Evolutionary conservation across 2,797 vertebrate genomes (phyloP), one percentile per base, ranked within the genome.

Genomic region (Pseudochaenichthys georgianus): DNA sequence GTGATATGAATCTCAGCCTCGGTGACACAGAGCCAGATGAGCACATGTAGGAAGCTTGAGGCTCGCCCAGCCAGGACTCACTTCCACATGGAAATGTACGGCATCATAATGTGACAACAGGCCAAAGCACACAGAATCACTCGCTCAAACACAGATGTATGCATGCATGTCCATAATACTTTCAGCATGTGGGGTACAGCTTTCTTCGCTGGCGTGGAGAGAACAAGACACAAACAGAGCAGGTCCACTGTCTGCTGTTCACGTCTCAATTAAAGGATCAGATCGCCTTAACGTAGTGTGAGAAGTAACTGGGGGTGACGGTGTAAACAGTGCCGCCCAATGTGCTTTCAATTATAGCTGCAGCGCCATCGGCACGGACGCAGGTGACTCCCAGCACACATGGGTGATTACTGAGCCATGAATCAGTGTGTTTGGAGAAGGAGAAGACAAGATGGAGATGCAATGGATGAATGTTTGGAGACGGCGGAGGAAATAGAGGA

Each of bases 11-110:
- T 77, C 59, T 70, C 47, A 45, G 64, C 58, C 62, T 81, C 77
- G 13, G 47, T 59, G 71, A 81, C 74, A 70, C 4, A 1, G 21
- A 41, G 45, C 67, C 58, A 68, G 73, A 75, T 57, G 69, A 80
- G 58, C 38, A 70, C 64, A 78, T 73, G 73, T 52, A 48, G 75
- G 66, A 72, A 62, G 10, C 51, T 74, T 4, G 11, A 74, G 68
- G 46, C 48, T 65, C 12, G 3, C 38, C 31, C 70, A 50, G 46
- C 17, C 59, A 66, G 67, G 57, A 64, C 55, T 81, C 64, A 75
- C 50, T 70, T 81, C 73, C 73, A 80, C 82, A 76, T 73, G 75
- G 66, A 83, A 75, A 72, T 58, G 66, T 64, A 57, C 52, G 69
- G 23, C 75, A 70, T 61, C 74, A 63, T 42, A 21, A 38, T 72